A percentile compares a stretch with the other conserved stretches of the same genome.
These are phyloP conservation scores for Lathronympha strigana DNA, from an alignment of 2,888 invertebrate genomes.

Conservation along the genomic window DNA sequence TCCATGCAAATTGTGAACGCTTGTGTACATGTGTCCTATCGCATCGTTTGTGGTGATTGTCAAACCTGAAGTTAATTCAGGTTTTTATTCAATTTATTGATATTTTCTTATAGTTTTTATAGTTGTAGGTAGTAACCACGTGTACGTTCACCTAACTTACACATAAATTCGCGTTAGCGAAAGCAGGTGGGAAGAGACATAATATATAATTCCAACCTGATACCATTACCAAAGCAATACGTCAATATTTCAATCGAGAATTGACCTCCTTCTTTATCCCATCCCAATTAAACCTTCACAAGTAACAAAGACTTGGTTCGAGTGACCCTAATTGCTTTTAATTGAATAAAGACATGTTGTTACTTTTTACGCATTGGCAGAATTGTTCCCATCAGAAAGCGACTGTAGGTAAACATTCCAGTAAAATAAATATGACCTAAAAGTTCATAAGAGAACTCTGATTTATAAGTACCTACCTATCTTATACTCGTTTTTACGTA, in stretches of 20 bases:
- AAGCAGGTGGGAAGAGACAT: not conserved
- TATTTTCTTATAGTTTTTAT: too few relatives aligned
- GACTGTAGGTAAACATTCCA: not conserved
- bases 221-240: too few relatives aligned
- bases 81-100: too few relatives aligned
- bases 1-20: too few relatives aligned
- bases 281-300: slow-evolving; percentile 7
- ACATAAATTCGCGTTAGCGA: not conserved
- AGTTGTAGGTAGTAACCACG: too few relatives aligned
- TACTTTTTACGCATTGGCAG: slow-evolving; percentile 61
- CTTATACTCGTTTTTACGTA: not conserved
- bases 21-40: too few relatives aligned
- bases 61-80: too few relatives aligned
- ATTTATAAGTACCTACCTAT: too few relatives aligned
- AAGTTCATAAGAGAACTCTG: too few relatives aligned
- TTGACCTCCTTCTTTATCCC: not conserved
- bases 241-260: not conserved
- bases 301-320: slow-evolving; percentile 47
- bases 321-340: slow-evolving; percentile 79
- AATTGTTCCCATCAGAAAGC: slow-evolving; percentile 65
- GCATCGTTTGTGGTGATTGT: too few relatives aligned
- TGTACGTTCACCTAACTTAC: too few relatives aligned
- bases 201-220: not conserved
- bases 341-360: slow-evolving; percentile 72
- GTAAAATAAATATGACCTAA: not conserved